Base-by-base conservation (phyloP, 2,113 vertebrate species). In the Furnarius figulus region DNA sequence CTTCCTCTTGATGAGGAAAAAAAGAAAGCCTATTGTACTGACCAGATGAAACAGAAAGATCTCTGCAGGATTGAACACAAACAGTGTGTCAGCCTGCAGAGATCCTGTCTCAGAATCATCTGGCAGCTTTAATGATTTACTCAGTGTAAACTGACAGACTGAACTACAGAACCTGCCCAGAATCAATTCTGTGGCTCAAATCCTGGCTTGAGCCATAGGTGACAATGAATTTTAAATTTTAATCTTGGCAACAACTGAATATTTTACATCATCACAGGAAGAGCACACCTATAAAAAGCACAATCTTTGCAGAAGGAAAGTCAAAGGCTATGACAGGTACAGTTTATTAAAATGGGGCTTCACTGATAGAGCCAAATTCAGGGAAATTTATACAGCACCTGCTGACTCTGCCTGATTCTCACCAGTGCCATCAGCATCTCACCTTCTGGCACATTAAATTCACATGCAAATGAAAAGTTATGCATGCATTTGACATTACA, bases 171-270 rank as follows among this genome's bases (percentile, higher is more conserved):
- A 65, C 35, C 70, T 79, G 35, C 66, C 47, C 55, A 73, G 70
- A 92, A 95, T 92, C 72, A 95, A 95, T 91, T 80, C 56, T 12
- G 18, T 63, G 65, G 59, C 46, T 96, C 87, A 93, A 71, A 92
- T 50, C 42, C 85, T 79, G 74, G 58, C 67, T 81, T 59, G 77
- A 85, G 78, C 81, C 78, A 82, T 35, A 88, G 75, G 40, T 76
- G 68, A 77, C 82, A 96, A 90, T 88, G 47, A 93, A 92, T 95
- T 95, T 92, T 88, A 87, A 73, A 91, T 91, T 84, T 90, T 95
- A 93, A 90, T 86, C 72, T 90, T 84, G 86, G 76, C 90, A 93
- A 88, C 68, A 95, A 62, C 20, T 0, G 22, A 71, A 39, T 86
- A 80, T 88, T 93, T 95, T 83, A 86, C 73, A 89, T 78, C 67